Percentiles rank a stretch among this genome's conserved stretches.
Conservation (phyloP, 2,113 vertebrate genomes). For the Micronisus gabar region DNA sequence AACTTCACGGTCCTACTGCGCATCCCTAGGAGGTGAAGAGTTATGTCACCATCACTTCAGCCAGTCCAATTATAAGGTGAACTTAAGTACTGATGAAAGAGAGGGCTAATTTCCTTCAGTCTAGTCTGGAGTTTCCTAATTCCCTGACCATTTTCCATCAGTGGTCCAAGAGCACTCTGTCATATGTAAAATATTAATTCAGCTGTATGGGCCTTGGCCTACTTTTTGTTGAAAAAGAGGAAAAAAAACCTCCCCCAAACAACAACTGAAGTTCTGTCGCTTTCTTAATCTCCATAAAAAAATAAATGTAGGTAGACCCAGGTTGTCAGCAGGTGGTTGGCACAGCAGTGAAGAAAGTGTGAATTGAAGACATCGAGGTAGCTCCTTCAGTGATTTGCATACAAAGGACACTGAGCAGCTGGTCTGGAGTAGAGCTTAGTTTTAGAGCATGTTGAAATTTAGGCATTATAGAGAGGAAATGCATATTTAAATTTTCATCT, state of each 20-base stretch:
- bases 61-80: not conserved
- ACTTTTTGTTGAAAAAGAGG: not conserved
- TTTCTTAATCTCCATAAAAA: not conserved
- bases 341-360: not conserved
- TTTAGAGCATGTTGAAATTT: not conserved
- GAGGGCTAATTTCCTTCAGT: not conserved
- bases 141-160: not conserved
- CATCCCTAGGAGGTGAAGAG: not conserved
- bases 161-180: not conserved
- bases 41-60: not conserved
- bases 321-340: not conserved
- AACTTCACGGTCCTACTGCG: rapidly evolving
- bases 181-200: not conserved
- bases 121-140: not conserved
- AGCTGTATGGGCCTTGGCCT: not conserved
- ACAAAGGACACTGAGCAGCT: not conserved
- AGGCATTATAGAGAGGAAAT: not conserved
- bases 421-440: not conserved
- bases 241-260: not conserved
- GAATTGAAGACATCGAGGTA: not conserved
- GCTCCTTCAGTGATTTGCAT: not conserved
- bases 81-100: not conserved
- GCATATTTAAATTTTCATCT: not conserved
- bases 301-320: not conserved
- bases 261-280: not conserved